These are phyloP conservation scores for Synergus japonicus DNA, from an alignment of 2,888 invertebrate genomes.

Conservation along the genomic window DNA sequence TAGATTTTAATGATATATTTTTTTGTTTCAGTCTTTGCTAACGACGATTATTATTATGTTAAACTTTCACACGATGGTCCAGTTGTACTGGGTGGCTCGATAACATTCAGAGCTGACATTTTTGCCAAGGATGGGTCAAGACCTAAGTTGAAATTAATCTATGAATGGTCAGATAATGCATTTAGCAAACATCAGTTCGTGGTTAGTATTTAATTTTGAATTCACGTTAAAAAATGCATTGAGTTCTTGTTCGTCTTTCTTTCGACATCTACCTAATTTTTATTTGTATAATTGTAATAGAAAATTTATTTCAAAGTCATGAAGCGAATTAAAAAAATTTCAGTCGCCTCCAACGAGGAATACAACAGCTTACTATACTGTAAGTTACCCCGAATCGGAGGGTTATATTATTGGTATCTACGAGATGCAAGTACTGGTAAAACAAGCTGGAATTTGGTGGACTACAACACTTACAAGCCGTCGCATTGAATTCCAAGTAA, in stretches of 20 bases:
- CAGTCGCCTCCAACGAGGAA: constrained; percentile 76
- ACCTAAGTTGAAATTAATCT: constrained; percentile 79
- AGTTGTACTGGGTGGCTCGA: constrained; percentile 85
- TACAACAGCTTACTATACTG: constrained; percentile 82
- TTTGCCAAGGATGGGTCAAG: constrained; percentile 71
- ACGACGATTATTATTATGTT: constrained; percentile 79
- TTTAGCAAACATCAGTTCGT: constrained; percentile 78
- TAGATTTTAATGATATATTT: not conserved
- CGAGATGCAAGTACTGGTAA: constrained; percentile 80
- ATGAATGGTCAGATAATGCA: constrained; percentile 82
- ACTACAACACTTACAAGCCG: constrained; percentile 70
- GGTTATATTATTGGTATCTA: constrained; percentile 81
- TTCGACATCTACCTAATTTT: not conserved
- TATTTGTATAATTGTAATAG: constrained; percentile 11
- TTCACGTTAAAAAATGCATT: constrained; percentile 31
- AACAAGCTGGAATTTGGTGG: constrained; percentile 58
- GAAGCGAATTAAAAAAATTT: constrained; percentile 41
- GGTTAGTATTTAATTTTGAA: constrained; percentile 71
- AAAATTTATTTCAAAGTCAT: constrained; percentile 2
- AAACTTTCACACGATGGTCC: constrained; percentile 82
- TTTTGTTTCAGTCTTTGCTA: constrained; percentile 46
- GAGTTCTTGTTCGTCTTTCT: constrained; percentile 34
- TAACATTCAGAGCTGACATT: constrained; percentile 84
- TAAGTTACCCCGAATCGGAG: constrained; percentile 79
- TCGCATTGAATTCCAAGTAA: constrained; percentile 77